Percentiles rank a stretch among this genome's conserved stretches.
Evolutionary conservation across 2,797 vertebrate species (phyloP).

Genomic region (Telmatherina bonti): DNA sequence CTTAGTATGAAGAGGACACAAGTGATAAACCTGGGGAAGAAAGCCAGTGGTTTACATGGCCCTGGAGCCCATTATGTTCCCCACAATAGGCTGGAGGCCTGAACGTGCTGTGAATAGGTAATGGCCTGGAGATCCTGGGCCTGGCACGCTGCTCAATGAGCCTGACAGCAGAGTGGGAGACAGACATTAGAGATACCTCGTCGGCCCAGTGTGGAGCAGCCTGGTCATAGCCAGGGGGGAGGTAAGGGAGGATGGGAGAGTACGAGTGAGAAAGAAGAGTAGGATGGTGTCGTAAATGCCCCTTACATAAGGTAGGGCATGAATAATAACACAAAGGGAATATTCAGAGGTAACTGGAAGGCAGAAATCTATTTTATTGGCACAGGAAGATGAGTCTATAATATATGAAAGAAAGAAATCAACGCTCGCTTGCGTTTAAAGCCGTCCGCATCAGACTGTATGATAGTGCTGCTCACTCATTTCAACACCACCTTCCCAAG

Average conservation of each 20-base stretch:
- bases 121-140: slow-evolving; percentile 73
- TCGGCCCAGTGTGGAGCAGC: slow-evolving; percentile 51
- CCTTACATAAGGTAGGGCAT: slow-evolving; percentile 62
- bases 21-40: slow-evolving; percentile 78
- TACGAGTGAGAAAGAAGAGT: slow-evolving; percentile 37
- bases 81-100: slow-evolving; percentile 75
- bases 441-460: slow-evolving; percentile 5
- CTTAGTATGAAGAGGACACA: slow-evolving; percentile 71
- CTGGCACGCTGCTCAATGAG: slow-evolving; percentile 77
- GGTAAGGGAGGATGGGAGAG: slow-evolving; percentile 19
- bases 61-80: slow-evolving; percentile 82
- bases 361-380: slow-evolving; percentile 42
- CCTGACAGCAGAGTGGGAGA: slow-evolving; percentile 61
- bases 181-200: slow-evolving; percentile 66
- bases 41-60: slow-evolving; percentile 77
- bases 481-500: slow-evolving; percentile 59
- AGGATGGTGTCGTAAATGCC: slow-evolving; percentile 55
- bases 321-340: slow-evolving; percentile 65
- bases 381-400: slow-evolving; percentile 43
- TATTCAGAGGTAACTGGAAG: slow-evolving; percentile 52
- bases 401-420: slow-evolving; percentile 37
- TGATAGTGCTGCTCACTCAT: slow-evolving; percentile 37
- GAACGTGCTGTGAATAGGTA: slow-evolving; percentile 80
- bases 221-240: slow-evolving; percentile 37
- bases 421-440: slow-evolving; percentile 39